A percentile compares a stretch with the other conserved stretches of the same genome.
Conservation (phyloP, 1,140 invertebrate genomes). For the Ips typographus region DNA sequence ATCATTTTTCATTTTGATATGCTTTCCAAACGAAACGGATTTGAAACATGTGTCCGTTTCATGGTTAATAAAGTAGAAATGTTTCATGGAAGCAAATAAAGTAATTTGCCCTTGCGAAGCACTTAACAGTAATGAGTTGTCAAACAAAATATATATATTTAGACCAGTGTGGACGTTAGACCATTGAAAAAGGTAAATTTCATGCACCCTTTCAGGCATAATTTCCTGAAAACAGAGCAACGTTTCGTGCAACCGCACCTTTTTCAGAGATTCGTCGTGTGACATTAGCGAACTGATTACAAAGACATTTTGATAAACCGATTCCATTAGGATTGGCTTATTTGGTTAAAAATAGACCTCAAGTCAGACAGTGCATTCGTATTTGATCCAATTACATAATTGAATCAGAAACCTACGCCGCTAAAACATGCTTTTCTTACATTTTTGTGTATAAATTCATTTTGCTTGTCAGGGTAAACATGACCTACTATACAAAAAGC, state of each 20-base stretch:
- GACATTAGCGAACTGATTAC: slow-evolving; percentile 7
- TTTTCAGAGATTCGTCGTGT: slow-evolving; percentile 8
- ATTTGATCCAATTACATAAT: neutral
- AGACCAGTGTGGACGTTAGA: slow-evolving; percentile 1
- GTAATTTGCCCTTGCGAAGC: neutral
- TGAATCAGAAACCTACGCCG: neutral
- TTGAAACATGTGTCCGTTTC: too few species aligned
- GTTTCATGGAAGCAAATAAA: too few species aligned
- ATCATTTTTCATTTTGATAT: too few species aligned
- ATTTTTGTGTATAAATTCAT: neutral
- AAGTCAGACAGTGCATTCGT: neutral
- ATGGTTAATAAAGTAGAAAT: too few species aligned
- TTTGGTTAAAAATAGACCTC: neutral
- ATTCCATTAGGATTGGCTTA: slow-evolving; percentile 9
- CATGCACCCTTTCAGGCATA: slow-evolving; percentile 20
- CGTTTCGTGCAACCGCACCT: slow-evolving; percentile 7
- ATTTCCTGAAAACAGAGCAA: slow-evolving; percentile 27
- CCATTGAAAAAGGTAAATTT: slow-evolving; percentile 19
- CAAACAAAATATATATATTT: slow-evolving; percentile 18
- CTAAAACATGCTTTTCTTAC: too few species aligned
- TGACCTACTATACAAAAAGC: too few species aligned
- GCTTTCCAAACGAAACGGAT: too few species aligned
- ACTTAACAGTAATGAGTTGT: slow-evolving; percentile 17
- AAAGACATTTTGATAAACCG: slow-evolving; percentile 10
- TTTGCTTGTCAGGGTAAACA: neutral